Evolutionary conservation across 2,113 vertebrate genomes (phyloP), one percentile per base, ranked within the genome.

Genomic region (Edolisoma coerulescens): DNA sequence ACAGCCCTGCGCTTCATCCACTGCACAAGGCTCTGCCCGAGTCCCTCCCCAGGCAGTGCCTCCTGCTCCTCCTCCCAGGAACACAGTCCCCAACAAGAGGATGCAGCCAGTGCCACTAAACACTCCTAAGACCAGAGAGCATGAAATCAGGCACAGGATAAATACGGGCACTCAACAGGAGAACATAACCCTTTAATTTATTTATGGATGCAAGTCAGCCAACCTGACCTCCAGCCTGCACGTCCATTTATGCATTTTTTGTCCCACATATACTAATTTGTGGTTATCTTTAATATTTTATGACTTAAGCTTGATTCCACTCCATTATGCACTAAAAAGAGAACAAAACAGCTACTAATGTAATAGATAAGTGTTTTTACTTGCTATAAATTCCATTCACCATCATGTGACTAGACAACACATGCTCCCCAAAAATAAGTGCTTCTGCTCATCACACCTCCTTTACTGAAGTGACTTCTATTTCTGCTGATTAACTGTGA

Each of bases 231-330:
- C 75, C 56, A 92, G 47, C 6, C 44, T 84, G 44, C 27, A 75
- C 0, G 1, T 86, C 82, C 75, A 92, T 65, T 91, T 92, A 78
- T 24, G 37, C n/a, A 23, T 70, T 63, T 94, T 87, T 82, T 77
- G 63, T 39, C 42, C 42, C 24, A 83, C 7, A 2, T 12, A 85
- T 50, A 93, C 78, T 96, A 90, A 93, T 70, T 90, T 88, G 70
- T 52, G 50, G 22, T 75, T 88, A 71, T 86, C 50, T 41, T 93
- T 45, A 96, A 92, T 94, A 89, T 89, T 95, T 94, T 32, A 94
- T 83, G 84, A 89, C 15, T 57, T 87, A 61, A 42, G 73, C 33
- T 84, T 80, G 5, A 67, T 93, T 91, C 63, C 14, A 57, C 49
- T 76, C 90, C 70, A 78, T 92, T 86, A 85, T n/a, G 53, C 20